Conservation (phyloP, 2,797 vertebrate genomes). For the Uromys caudimaculatus region DNA sequence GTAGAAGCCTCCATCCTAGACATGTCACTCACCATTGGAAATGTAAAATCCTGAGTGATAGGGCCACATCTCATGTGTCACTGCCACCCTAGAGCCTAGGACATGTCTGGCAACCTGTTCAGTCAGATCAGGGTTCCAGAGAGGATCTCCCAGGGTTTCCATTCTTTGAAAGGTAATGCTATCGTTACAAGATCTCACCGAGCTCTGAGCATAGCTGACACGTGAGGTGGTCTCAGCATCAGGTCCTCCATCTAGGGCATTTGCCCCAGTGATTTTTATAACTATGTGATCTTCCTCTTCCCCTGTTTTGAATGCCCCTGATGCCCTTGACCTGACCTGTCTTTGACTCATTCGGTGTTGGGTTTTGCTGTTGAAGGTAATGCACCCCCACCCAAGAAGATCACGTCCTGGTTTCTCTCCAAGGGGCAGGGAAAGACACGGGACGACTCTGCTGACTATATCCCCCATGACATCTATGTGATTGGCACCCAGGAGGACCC, state of each 20-base stretch:
- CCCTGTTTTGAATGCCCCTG: slow-evolving; percentile 6
- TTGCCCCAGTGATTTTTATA: neutral
- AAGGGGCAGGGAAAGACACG: slow-evolving; percentile 97
- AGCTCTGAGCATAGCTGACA: neutral
- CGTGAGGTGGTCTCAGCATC: neutral
- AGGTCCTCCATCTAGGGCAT: neutral
- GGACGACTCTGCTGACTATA: slow-evolving; percentile 97
- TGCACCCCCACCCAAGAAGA: slow-evolving; percentile 93
- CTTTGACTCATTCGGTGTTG: slow-evolving; percentile 80
- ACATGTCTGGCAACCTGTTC: neutral
- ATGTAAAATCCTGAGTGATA: neutral
- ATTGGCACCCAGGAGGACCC: slow-evolving; percentile 98
- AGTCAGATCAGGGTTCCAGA: neutral
- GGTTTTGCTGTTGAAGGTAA: slow-evolving; percentile 91
- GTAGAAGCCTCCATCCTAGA: neutral
- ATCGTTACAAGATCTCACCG: neutral
- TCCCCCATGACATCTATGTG: slow-evolving; percentile 97
- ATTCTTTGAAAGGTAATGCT: neutral
- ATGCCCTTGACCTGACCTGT: neutral
- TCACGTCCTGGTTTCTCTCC: slow-evolving; percentile 97
- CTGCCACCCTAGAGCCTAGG: neutral
- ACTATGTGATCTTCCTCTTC: neutral
- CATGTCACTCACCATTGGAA: neutral
- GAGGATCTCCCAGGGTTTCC: neutral
- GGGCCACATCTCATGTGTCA: neutral